Conservation (phyloP, 2,797 vertebrate genomes). For the Ficedula albicollis region DNA sequence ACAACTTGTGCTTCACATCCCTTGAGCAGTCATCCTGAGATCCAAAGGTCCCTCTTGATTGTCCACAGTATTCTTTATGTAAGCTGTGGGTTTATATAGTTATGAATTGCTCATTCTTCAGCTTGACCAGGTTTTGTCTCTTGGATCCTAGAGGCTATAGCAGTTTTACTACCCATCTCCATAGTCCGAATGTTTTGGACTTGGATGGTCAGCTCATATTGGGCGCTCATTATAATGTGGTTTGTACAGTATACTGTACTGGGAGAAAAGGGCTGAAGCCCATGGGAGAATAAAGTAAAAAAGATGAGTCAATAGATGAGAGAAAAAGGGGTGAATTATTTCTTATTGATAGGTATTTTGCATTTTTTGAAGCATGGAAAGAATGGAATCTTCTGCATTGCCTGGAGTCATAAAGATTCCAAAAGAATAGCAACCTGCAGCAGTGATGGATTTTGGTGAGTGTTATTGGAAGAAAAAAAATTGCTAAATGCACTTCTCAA, state of each 20-base stretch:
- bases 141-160: background rate
- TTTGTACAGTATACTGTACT: background rate
- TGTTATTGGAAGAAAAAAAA: slow-evolving; percentile 19
- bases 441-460: slow-evolving; percentile 94
- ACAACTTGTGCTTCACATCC: background rate
- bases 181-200: background rate
- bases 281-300: background rate
- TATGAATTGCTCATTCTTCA: background rate
- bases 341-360: slow-evolving; percentile 80
- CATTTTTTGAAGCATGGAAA: slow-evolving; percentile 93
- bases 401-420: slow-evolving; percentile 98
- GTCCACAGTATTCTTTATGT: background rate
- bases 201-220: background rate
- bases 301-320: slow-evolving; percentile 56
- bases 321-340: slow-evolving; percentile 78
- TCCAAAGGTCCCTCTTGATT: background rate
- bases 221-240: background rate
- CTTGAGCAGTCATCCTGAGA: background rate
- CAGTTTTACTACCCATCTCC: background rate
- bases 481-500: background rate
- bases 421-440: slow-evolving; percentile 97
- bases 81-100: background rate
- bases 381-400: slow-evolving; percentile 96
- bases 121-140: background rate
- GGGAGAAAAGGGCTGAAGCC: background rate